These are phyloP conservation scores for Drosophila navojoa DNA, from an alignment of 1,140 invertebrate species.

Conservation along the genomic window DNA sequence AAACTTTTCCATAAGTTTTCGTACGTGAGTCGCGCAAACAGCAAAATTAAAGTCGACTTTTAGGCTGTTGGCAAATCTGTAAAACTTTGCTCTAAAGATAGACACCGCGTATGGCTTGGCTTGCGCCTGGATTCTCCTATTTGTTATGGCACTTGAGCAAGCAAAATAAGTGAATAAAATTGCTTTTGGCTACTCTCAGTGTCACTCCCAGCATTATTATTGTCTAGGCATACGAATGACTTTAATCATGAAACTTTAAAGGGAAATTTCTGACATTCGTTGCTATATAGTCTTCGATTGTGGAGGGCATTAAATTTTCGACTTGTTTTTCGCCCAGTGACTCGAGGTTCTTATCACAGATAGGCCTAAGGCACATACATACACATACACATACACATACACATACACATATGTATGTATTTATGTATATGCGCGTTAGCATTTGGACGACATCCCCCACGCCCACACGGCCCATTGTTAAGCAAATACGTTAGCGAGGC, in stretches of 20 bases:
- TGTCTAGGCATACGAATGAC: too few relatives aligned
- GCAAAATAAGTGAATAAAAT: constrained; percentile 13
- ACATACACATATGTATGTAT: background rate
- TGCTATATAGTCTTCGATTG: background rate
- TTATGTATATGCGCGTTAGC: background rate
- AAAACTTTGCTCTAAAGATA: constrained; percentile 60
- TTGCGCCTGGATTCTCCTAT: too few relatives aligned
- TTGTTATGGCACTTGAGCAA: background rate
- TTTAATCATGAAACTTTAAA: too few relatives aligned
- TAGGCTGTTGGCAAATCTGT: constrained; percentile 49
- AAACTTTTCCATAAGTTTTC: constrained; percentile 75
- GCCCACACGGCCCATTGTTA: constrained; percentile 42
- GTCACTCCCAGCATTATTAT: too few relatives aligned
- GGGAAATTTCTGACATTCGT: background rate
- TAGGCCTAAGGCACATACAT: constrained; percentile 41
- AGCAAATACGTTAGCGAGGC: constrained; percentile 48
- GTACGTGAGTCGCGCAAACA: constrained; percentile 50
- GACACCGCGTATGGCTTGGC: background rate
- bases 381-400: background rate
- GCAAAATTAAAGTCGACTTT: constrained; percentile 67
- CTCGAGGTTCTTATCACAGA: constrained; percentile 54
- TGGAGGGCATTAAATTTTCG: constrained; percentile 38
- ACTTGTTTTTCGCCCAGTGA: constrained; percentile 6
- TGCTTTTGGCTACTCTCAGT: background rate
- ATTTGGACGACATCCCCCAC: constrained; percentile 5